Conservation (phyloP, 1,140 invertebrate species). For the Drosophila bocki region DNA sequence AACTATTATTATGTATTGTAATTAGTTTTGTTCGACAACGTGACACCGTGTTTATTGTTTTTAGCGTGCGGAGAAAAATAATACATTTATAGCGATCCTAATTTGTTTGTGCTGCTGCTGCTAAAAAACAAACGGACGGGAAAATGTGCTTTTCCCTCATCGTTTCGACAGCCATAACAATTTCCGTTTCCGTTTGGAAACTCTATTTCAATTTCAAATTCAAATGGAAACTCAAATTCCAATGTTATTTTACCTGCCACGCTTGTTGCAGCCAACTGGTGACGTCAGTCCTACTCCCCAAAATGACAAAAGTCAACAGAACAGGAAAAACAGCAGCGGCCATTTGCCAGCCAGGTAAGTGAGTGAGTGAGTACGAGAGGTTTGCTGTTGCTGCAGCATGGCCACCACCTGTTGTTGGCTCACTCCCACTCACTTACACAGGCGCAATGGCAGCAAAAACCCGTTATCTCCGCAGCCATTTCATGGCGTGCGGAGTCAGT, state of each 20-base stretch:
- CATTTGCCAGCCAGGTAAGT: conserved; percentile 54
- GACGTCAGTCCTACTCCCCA: conserved; percentile 38
- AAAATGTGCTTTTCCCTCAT: conserved; percentile 53
- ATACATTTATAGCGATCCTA: conserved; percentile 71
- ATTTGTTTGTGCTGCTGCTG: conserved; percentile 64
- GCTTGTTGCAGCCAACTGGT: conserved; percentile 26
- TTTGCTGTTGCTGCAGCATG: conserved; percentile 9
- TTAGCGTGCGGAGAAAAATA: conserved; percentile 61
- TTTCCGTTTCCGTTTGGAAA: conserved; percentile 72
- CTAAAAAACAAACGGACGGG: conserved; percentile 49
- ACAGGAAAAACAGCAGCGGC: conserved; percentile 12
- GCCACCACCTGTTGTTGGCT: conserved; percentile 79
- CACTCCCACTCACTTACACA: conserved; percentile 17
- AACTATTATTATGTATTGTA: conserved; percentile 52
- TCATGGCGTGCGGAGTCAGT: conserved; percentile 39
- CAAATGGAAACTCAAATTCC: conserved; percentile 15
- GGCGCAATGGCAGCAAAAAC: conserved; percentile 41
- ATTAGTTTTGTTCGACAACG: conserved; percentile 77
- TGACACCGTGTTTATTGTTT: conserved; percentile 76
- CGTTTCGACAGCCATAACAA: conserved; percentile 58
- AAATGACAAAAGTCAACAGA: conserved; percentile 15
- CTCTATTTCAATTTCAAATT: conserved; percentile 15
- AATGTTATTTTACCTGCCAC: conserved; percentile 68
- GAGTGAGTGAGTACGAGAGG: conserved; percentile 20
- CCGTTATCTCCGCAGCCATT: conserved; percentile 65